Base-by-base conservation (phyloP, 2,888 invertebrate species). In the Xestia rhomboidea region DNA sequence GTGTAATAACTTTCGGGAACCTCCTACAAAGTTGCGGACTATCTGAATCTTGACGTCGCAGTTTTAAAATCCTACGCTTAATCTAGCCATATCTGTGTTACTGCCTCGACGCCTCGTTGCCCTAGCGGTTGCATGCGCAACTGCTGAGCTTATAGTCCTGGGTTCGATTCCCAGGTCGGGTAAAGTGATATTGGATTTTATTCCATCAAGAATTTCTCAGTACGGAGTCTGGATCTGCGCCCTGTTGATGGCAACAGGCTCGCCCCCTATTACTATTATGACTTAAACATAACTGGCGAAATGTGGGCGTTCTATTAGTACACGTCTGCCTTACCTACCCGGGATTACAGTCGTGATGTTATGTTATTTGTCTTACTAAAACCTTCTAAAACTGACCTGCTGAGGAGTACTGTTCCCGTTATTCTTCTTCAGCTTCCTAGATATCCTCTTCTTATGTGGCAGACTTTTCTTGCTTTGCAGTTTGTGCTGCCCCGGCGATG, bases 381-480 rank as follows among this genome's bases (percentile, higher is more conserved):
- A 38, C 24, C 44, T 21, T 51, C 49, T 4, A 15, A 54, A n/a
- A 60, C 75, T 80, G 27, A 95, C 95, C 93, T 96, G 96, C 51
- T 96, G 96, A 3, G 96, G 96, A 0, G 95, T 95, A 69, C 90
- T 90, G 73, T 86, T 91, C 4, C 94, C 95, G 3, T 92, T 92
- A 70, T 92, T 94, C 75, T 95, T 89, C 86, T 93, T 95, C 34
- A 98, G 94, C 89, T 98, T 98, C 76, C 98, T 97, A 0, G 98
- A 98, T 86, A 99, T 98, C 77, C 99, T 97, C 92, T 99, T 99
- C 93, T 99, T 99, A 92, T 99, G 99, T 0, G 99, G 99, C 77
- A 99, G 94, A 84, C 98, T 98, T 93, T 98, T 98, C 86, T 97
- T 97, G 75, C 90, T 96, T 34, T 94, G 95, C 68, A 93, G 94